phyloP scores from a whole-genome alignment of 2,888 invertebrate genomes.

The Pristionchus japonicus region DNA sequence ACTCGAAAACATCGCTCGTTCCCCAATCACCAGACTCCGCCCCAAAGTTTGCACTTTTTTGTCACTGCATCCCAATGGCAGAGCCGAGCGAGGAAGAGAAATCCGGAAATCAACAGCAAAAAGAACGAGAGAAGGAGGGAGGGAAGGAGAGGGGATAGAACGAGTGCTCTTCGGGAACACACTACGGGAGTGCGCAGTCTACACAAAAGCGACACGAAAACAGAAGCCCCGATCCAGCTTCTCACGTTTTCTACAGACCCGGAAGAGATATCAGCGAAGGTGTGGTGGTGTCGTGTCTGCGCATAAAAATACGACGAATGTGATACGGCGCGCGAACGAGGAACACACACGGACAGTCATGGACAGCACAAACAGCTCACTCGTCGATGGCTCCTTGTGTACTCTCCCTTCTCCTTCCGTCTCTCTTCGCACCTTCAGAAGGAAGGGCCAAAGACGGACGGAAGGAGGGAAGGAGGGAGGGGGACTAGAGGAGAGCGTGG shows the following conservation, averaged over 20 bases:
- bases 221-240: neutral
- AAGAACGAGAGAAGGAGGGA: slow-evolving; percentile 11
- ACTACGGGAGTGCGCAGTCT: neutral
- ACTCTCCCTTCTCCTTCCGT: neutral
- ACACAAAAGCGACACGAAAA: neutral
- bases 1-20: slow-evolving; percentile 18
- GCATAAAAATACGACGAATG: slow-evolving; percentile 27
- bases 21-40: neutral
- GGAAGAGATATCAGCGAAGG: neutral
- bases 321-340: slow-evolving; percentile 35
- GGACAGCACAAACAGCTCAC: slow-evolving; percentile 3
- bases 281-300: slow-evolving; percentile 6
- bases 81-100: neutral
- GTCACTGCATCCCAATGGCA: slow-evolving; percentile 7
- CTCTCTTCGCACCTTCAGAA: neutral
- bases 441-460: slow-evolving; percentile 23
- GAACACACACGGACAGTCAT: slow-evolving; percentile 17
- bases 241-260: slow-evolving; percentile 2
- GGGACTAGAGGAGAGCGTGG: too few relatives aligned
- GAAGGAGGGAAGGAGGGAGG: too few relatives aligned
- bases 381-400: slow-evolving; percentile 10
- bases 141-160: neutral
- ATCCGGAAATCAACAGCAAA: slow-evolving; percentile 13
- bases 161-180: neutral
- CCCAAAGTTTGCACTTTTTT: slow-evolving; percentile 30